phyloP scores from a whole-genome alignment of 2,113 vertebrate species.

The zebrafish (Danio rerio) region GRCz12tu NC_133185.1:32512501-32513000 shows the following conservation, averaged over 20 bases:
- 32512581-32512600: neutral
- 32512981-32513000: too few relatives aligned
- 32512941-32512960: too few relatives aligned
- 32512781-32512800: conserved; percentile 30
- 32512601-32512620: neutral
- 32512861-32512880: conserved; percentile 2
- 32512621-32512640: conserved; percentile 37
- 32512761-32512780: conserved; percentile 69
- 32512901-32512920: neutral
- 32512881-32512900: conserved; percentile 16
- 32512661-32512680: conserved; percentile 45
- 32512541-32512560: neutral
- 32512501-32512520: too few relatives aligned
- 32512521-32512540: too few relatives aligned
- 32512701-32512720: conserved; percentile 48
- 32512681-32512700: conserved; percentile 44
- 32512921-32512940: conserved; percentile 3
- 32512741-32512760: conserved; percentile 68
- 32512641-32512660: conserved; percentile 36
- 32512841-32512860: conserved; percentile 11
- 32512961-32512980: too few relatives aligned
- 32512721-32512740: conserved; percentile 46
- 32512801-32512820: conserved; percentile 21
- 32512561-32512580: neutral
- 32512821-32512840: conserved; percentile 19